Percentiles rank a stretch among this genome's conserved stretches.
These are phyloP conservation scores for Selenia dentaria DNA, from an alignment of 2,888 invertebrate species.

Conservation along the genomic window DNA sequence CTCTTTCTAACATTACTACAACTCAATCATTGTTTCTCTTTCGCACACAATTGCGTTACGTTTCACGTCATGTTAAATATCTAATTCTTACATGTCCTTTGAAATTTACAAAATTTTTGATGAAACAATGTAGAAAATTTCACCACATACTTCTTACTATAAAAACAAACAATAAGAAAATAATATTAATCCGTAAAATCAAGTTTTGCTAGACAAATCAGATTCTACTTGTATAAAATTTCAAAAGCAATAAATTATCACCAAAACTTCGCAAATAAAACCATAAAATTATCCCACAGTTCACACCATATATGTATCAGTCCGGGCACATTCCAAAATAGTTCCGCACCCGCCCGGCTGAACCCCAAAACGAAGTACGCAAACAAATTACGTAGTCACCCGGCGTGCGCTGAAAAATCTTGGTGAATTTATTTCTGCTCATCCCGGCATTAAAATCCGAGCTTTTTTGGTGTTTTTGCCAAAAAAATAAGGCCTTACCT, in stretches of 20 bases:
- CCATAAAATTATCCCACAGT: constrained; percentile 29
- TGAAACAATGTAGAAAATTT: no score
- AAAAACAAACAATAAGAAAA: no score
- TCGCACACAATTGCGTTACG: no score
- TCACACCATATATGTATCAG: constrained; percentile 31
- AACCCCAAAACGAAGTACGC: constrained; percentile 44
- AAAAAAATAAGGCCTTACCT: constrained; percentile 27
- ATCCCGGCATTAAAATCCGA: constrained; percentile 59
- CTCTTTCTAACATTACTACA: no score
- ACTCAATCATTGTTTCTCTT: no score
- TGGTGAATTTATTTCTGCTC: constrained; percentile 66
- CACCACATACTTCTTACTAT: no score
- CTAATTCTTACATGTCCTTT: no score
- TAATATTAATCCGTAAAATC: no score
- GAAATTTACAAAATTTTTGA: no score
- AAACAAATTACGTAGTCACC: constrained; percentile 65
- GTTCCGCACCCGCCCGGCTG: constrained; percentile 25
- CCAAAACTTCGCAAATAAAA: constrained; percentile 27
- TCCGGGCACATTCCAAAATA: constrained; percentile 26
- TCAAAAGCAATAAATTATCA: background rate
- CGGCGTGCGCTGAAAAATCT: constrained; percentile 68
- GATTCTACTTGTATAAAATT: no score
- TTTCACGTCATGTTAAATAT: no score
- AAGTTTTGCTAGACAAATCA: no score
- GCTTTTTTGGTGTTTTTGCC: constrained; percentile 57